These are phyloP conservation scores for Dendrocincla tyrannina DNA, from an alignment of 2,797 vertebrate species.

Conservation along the genomic window DNA sequence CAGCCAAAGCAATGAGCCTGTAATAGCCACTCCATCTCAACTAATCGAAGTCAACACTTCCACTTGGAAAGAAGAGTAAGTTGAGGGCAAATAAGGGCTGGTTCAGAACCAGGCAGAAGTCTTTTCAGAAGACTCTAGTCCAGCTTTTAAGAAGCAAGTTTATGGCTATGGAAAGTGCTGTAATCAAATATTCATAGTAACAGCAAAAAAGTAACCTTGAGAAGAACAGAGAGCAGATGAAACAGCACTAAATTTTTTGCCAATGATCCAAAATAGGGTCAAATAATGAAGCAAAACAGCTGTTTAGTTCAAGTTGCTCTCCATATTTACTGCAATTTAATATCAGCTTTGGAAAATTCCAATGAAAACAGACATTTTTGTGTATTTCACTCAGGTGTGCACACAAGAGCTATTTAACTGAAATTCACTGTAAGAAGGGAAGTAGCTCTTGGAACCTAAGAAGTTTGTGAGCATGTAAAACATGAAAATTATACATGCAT, in stretches of 20 bases:
- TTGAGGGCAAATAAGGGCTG: background rate
- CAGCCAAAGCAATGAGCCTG: background rate
- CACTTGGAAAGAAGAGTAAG: background rate
- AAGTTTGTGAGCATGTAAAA: background rate
- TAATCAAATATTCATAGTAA: background rate
- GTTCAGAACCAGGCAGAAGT: background rate
- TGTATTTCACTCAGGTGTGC: background rate
- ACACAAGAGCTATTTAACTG: background rate
- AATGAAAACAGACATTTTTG: background rate
- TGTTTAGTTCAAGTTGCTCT: background rate
- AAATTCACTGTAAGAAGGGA: background rate
- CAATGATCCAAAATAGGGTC: background rate
- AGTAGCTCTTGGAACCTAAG: background rate
- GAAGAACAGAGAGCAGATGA: background rate
- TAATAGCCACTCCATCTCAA: background rate
- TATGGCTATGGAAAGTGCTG: background rate
- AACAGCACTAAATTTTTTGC: background rate
- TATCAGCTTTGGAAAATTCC: background rate
- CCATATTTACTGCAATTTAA: background rate
- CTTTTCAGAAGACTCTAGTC: background rate
- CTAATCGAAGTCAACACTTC: background rate
- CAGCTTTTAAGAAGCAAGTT: background rate
- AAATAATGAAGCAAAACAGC: conserved; percentile 20
- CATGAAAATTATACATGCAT: background rate
- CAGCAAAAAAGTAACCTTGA: conserved; percentile 21